Evolutionary conservation across 2,888 invertebrate genomes (phyloP), one percentile per base, ranked within the genome.

Genomic region (Bruchidius siliquastri): DNA sequence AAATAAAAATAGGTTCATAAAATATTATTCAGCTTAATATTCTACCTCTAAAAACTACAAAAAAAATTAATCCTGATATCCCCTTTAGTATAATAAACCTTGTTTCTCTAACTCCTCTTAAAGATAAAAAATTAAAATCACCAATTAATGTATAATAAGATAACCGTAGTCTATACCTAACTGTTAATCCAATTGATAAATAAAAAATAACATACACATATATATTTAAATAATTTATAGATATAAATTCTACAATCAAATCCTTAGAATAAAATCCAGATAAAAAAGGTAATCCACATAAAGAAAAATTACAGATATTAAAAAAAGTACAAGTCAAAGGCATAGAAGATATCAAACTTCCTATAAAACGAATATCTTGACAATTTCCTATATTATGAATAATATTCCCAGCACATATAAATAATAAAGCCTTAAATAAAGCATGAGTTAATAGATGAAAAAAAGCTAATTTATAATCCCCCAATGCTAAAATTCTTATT

Each of bases 371-470:
- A 88, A 92, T 90, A 90, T 93, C 92, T 84, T 93, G 93, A 81
- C 82, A 88, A 87, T 90, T 88, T 79, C 83, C 85, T 84, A 90
- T 88, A 84, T 88, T 88, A 88, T 92, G 91, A 89, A 93, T 93
- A 86, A 92, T 87, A 72, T 88, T 86, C 0, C 93, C 93, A 0
- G 92, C 91, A 88, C 92, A 92, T 82, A 93, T 88, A 90, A 93
- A 93, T 85, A 92, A 88, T 86, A 92, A 88, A 79, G 92, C 92
- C 78, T 93, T 93, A 91, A 93, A 93, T 87, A 93, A 88, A 76
- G 92, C 93, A 89, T 93, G 92, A 78, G 88, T 90, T 83, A 93
- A 86, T 83, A 93, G 86, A 90, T 93, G 93, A 89, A 92, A 92
- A 89, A 91, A 92, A 80, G 91, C 88, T 82, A 93, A 87, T 75